Conservation (phyloP, 2,113 vertebrate species). For the Crotalus helleri region DNA sequence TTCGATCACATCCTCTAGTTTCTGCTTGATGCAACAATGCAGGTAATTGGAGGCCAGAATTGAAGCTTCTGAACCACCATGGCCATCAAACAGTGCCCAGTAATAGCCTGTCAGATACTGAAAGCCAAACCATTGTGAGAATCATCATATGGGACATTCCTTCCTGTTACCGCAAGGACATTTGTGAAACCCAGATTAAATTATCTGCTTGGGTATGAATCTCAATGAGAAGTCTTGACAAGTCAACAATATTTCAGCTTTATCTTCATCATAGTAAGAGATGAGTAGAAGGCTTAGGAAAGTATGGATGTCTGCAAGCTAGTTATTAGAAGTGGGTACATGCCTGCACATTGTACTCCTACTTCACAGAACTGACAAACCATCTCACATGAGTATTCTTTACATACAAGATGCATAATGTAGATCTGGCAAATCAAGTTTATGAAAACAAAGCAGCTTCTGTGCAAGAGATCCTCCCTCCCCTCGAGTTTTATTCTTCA, state of each 20-base stretch:
- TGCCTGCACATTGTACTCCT: not conserved
- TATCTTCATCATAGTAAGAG: too few species aligned
- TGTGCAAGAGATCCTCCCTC: not conserved
- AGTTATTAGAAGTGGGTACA: not conserved
- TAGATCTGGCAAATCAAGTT: not conserved
- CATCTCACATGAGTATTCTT: not conserved
- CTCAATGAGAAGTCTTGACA: not conserved
- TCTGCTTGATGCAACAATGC: slow-evolving; percentile 75
- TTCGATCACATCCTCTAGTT: slow-evolving; percentile 69
- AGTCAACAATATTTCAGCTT: not conserved
- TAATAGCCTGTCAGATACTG: slow-evolving; percentile 72
- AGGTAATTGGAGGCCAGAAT: slow-evolving; percentile 73
- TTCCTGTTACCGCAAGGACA: too few species aligned
- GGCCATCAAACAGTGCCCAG: slow-evolving; percentile 77
- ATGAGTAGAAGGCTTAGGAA: not conserved
- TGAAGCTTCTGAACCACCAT: slow-evolving; percentile 70
- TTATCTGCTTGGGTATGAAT: not conserved
- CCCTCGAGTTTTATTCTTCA: not conserved
- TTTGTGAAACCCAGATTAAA: not conserved
- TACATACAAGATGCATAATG: not conserved
- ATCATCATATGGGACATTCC: not conserved
- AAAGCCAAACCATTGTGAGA: not conserved
- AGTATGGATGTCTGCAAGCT: not conserved
- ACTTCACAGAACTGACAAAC: not conserved
- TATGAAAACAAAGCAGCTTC: not conserved